A percentile compares a stretch with the other conserved stretches of the same genome.
These are phyloP conservation scores for Caenorhabditis tropicalis DNA, from an alignment of 1,140 invertebrate genomes.

Conservation along the genomic window DNA sequence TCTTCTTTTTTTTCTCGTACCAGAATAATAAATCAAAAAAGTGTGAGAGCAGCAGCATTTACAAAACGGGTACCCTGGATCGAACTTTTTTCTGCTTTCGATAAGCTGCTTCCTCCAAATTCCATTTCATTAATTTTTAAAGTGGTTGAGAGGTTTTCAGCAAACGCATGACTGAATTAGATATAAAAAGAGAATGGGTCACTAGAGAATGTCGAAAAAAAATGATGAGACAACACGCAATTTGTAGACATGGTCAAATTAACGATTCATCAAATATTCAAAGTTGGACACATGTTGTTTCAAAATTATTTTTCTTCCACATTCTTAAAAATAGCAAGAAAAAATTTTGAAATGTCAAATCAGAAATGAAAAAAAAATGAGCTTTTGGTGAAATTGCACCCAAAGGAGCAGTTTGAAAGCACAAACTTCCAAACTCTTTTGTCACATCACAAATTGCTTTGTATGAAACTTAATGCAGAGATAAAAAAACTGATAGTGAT, in stretches of 20 bases:
- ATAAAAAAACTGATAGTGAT: not conserved
- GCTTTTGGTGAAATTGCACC: not conserved
- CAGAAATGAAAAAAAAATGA: not conserved
- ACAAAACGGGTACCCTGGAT: not conserved
- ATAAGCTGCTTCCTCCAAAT: not conserved
- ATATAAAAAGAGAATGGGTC: not conserved
- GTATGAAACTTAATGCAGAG: too few species aligned
- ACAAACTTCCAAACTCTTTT: conserved; percentile 12
- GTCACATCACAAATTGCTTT: not conserved
- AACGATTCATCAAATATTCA: too few species aligned
- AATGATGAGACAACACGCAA: not conserved
- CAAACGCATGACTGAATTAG: not conserved
- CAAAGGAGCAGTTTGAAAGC: not conserved
- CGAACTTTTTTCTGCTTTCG: not conserved
- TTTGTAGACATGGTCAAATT: not conserved
- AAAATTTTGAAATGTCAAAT: too few species aligned
- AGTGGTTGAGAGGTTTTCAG: not conserved
- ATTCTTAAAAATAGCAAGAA: too few species aligned
- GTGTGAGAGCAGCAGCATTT: not conserved
- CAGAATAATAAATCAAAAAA: conserved; percentile 43
- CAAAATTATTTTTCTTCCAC: too few species aligned
- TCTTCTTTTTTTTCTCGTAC: not conserved
- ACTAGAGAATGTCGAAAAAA: not conserved
- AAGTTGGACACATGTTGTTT: too few species aligned
- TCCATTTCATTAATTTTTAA: not conserved